Conservation (phyloP, 2,797 vertebrate species). For the Hoplostethus atlanticus region DNA sequence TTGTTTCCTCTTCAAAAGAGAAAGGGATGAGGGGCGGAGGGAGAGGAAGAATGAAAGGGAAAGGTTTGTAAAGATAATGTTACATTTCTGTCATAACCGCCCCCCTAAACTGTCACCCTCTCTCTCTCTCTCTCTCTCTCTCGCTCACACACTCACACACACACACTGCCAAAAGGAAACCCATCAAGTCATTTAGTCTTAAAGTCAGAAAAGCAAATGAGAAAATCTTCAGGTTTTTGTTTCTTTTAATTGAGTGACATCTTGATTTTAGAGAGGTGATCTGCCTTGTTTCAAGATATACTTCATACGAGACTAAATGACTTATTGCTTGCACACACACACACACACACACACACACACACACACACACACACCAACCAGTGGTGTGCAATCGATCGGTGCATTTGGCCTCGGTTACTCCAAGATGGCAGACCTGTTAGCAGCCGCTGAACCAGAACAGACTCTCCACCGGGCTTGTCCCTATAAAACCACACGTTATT, state of each 20-base stretch:
- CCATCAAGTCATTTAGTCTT: neutral
- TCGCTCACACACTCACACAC: neutral
- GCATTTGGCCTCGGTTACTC: neutral
- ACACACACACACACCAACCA: too few species aligned
- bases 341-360: too few species aligned
- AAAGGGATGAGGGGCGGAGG: constrained; percentile 43
- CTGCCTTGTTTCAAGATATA: neutral
- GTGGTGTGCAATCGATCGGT: too few species aligned
- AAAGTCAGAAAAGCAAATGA: neutral
- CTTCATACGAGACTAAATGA: too few species aligned
- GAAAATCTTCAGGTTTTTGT: neutral
- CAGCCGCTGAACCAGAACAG: constrained; percentile 46
- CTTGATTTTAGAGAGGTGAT: constrained; percentile 11
- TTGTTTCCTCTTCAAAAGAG: constrained; percentile 66
- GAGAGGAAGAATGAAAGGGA: constrained; percentile 36
- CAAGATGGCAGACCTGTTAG: constrained; percentile 30
- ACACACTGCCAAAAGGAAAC: too few species aligned
- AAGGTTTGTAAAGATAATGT: constrained; percentile 25
- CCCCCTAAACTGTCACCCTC: constrained; percentile 7
- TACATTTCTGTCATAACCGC: neutral
- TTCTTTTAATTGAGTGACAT: constrained; percentile 16
- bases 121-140: neutral
- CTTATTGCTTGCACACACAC: too few species aligned
- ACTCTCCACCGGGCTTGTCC: constrained; percentile 39
- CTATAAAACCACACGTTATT: constrained; percentile 31